Conservation (phyloP, 2,113 vertebrate genomes). For the Gallinago paraguaiae region DNA sequence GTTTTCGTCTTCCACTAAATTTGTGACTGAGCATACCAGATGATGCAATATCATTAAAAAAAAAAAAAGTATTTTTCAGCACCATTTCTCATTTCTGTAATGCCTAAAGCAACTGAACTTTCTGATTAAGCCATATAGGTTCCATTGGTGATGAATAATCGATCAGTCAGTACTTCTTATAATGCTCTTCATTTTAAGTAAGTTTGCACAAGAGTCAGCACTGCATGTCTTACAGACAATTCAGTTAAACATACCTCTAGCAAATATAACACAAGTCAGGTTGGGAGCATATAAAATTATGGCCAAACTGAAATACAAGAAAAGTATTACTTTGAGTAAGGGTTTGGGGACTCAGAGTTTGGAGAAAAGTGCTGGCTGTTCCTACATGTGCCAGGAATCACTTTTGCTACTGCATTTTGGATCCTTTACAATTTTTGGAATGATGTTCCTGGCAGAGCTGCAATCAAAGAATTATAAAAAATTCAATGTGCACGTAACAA, state of each 20-base stretch:
- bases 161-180: neutral
- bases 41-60: neutral
- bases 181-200: neutral
- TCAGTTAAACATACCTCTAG: neutral
- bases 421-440: conserved; percentile 21
- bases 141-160: neutral
- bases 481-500: conserved; percentile 15
- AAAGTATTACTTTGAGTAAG: conserved; percentile 5
- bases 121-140: neutral
- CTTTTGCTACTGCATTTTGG: neutral
- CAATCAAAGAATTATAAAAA: conserved; percentile 37
- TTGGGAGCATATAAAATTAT: neutral
- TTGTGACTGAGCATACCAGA: neutral
- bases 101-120: neutral
- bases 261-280: neutral
- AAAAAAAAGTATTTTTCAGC: neutral
- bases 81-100: neutral
- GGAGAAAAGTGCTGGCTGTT: neutral
- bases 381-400: neutral
- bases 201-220: neutral
- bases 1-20: neutral
- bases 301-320: neutral
- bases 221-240: neutral
- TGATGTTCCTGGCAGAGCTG: conserved; percentile 25
- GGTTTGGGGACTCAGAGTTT: neutral